These are phyloP conservation scores for Helostoma temminkii DNA, from an alignment of 2,797 vertebrate genomes.

Conservation along the genomic window DNA sequence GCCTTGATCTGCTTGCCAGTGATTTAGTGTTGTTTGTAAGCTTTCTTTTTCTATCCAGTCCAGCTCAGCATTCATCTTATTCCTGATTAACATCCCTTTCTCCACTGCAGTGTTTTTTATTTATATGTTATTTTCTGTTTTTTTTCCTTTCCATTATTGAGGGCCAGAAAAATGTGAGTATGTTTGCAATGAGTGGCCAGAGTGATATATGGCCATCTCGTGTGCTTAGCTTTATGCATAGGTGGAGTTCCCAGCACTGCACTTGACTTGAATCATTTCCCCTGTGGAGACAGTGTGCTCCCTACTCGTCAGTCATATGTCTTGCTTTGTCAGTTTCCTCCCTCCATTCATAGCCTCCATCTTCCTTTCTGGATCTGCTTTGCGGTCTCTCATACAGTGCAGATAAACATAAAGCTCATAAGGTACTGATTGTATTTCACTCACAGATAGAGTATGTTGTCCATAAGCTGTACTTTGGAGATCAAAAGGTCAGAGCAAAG, in stretches of 20 bases:
- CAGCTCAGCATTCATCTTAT: conserved; percentile 4
- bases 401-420: conserved; percentile 48
- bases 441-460: conserved; percentile 59
- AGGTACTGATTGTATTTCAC: conserved; percentile 61
- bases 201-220: conserved; percentile 37
- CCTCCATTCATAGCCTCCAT: conserved; percentile 25
- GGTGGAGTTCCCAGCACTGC: conserved; percentile 40
- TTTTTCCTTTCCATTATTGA: conserved; percentile 5
- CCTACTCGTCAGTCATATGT: conserved; percentile 68
- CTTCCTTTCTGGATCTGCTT: conserved; percentile 24
- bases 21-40: conserved; percentile 39
- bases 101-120: background rate
- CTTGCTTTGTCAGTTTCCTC: conserved; percentile 58
- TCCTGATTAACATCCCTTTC: conserved; percentile 19
- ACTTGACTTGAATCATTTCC: conserved; percentile 64
- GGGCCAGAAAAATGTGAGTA: conserved; percentile 9
- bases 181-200: conserved; percentile 18
- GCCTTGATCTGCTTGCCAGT: conserved; percentile 21
- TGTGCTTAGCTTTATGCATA: conserved; percentile 29
- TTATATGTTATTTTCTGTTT: conserved; percentile 12
- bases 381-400: conserved; percentile 28
- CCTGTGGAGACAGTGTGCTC: conserved; percentile 39
- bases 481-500: conserved; percentile 61
- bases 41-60: too few species aligned
- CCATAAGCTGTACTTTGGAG: conserved; percentile 42